These are phyloP conservation scores for Parazoanthus darwini DNA, from an alignment of 92 coral and sea anemone species.

Conservation along the genomic window DNA sequence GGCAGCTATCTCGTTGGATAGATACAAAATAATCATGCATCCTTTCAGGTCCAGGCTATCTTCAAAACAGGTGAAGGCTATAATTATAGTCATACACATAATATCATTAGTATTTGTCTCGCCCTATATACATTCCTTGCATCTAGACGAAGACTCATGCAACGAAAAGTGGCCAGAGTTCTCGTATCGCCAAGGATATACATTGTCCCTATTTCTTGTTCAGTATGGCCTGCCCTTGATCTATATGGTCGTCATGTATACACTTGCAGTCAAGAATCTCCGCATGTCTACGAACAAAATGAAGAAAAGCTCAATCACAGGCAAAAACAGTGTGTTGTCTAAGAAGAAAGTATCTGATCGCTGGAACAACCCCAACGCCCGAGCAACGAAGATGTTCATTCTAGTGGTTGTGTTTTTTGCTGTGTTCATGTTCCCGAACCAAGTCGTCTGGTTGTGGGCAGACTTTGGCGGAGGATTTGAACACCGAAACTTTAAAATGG, in stretches of 20 bases:
- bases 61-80: conserved; percentile 56
- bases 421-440: conserved; percentile 90
- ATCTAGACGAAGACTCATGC: conserved; percentile 58
- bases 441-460: conserved; percentile 91
- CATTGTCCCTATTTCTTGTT: conserved; percentile 71
- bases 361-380: conserved; percentile 78
- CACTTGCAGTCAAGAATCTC: conserved; percentile 77
- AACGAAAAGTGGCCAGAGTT: conserved; percentile 74
- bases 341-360: background rate
- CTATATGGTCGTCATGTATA: conserved; percentile 78
- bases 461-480: conserved; percentile 78
- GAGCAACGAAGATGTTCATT: conserved; percentile 92
- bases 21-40: conserved; percentile 87
- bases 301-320: conserved; percentile 47
- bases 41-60: conserved; percentile 86
- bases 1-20: conserved; percentile 88
- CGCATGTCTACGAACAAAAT: conserved; percentile 59
- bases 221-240: conserved; percentile 84
- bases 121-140: conserved; percentile 73
- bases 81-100: conserved; percentile 55
- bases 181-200: conserved; percentile 74
- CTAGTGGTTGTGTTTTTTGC: conserved; percentile 90
- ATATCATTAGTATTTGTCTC: conserved; percentile 59
- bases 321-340: background rate
- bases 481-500: conserved; percentile 55